A percentile compares a stretch with the other conserved stretches of the same genome.
Conservation (phyloP, 2,797 vertebrate species). For the Liparis tanakae region DNA sequence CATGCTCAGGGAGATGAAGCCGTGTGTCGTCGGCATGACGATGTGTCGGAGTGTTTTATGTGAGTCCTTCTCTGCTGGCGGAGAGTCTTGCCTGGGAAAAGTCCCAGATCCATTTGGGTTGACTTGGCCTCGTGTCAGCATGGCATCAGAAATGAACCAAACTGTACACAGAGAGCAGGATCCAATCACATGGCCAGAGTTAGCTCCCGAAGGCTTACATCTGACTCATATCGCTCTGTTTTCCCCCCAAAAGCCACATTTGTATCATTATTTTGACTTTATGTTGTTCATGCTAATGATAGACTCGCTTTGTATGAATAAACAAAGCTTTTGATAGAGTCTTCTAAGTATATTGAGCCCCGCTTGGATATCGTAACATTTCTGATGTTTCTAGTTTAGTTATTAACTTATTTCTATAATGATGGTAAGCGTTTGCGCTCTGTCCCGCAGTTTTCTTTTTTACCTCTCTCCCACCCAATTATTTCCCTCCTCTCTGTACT, state of each 20-base stretch:
- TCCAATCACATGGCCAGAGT: constrained; percentile 40
- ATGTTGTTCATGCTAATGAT: constrained; percentile 35
- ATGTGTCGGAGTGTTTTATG: constrained; percentile 44
- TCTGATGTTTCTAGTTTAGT: constrained; percentile 27
- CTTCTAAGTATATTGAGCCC: constrained; percentile 21
- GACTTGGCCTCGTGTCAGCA: constrained; percentile 71
- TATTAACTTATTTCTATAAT: constrained; percentile 1
- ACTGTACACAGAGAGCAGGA: constrained; percentile 48
- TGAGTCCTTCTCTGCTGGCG: constrained; percentile 63
- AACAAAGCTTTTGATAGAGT: constrained; percentile 29
- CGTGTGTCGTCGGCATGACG: constrained; percentile 53
- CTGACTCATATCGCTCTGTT: constrained; percentile 21
- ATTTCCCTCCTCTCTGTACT: constrained; percentile 6
- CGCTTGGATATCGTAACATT: constrained; percentile 35
- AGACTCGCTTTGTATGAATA: constrained; percentile 38
- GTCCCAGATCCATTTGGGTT: constrained; percentile 77
- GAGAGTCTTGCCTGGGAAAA: constrained; percentile 70
- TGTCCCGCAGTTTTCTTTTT: constrained; percentile 41
- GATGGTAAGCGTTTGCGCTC: constrained; percentile 1
- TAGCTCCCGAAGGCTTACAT: constrained; percentile 33
- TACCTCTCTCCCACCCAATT: constrained; percentile 41
- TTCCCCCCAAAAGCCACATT: constrained; percentile 21
- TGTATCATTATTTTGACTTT: constrained; percentile 39
- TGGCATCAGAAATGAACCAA: constrained; percentile 68
- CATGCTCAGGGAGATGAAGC: constrained; percentile 47